Conservation (phyloP, 2,888 invertebrate species). For the Drosophila atripex region DNA sequence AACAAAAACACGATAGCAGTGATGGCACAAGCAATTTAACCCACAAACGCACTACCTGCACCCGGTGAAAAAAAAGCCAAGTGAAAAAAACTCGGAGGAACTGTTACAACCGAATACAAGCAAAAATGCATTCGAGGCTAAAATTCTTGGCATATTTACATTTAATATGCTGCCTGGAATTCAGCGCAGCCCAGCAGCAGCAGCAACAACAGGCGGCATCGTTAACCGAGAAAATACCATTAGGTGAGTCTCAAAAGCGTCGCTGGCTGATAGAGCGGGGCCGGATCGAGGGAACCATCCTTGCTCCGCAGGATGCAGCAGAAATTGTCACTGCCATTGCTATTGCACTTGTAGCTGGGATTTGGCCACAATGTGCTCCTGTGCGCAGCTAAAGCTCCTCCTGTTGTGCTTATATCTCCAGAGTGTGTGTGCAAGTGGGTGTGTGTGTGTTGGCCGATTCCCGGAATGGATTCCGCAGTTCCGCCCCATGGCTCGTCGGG, state of each 20-base stretch:
- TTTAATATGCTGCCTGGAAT: conserved; percentile 80
- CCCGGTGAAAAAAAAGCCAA: conserved; percentile 16
- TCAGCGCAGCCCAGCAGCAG: conserved; percentile 70
- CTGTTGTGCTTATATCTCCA: conserved; percentile 23
- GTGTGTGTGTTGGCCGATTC: conserved; percentile 4
- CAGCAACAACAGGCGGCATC: conserved; percentile 67
- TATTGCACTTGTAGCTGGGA: conserved; percentile 61
- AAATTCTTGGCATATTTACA: conserved; percentile 82
- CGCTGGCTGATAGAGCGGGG: conserved; percentile 7
- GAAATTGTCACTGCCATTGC: conserved; percentile 26
- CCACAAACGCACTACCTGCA: conserved; percentile 28
- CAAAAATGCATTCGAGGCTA: conserved; percentile 82
- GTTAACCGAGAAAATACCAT: conserved; percentile 84
- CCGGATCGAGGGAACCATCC: neutral
- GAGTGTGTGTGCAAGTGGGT: conserved; percentile 22
- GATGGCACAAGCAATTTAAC: conserved; percentile 31
- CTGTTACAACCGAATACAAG: conserved; percentile 39
- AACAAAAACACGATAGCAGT: conserved; percentile 5
- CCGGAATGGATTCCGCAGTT: conserved; percentile 39
- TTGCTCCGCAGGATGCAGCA: conserved; percentile 1
- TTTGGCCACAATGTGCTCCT: conserved; percentile 57
- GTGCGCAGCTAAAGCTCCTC: conserved; percentile 8
- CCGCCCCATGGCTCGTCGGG: conserved; percentile 25
- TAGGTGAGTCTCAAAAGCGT: conserved; percentile 81
- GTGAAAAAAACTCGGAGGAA: conserved; percentile 14